Conservation (phyloP, 2,113 vertebrate species). For the Scytalopus superciliaris region DNA sequence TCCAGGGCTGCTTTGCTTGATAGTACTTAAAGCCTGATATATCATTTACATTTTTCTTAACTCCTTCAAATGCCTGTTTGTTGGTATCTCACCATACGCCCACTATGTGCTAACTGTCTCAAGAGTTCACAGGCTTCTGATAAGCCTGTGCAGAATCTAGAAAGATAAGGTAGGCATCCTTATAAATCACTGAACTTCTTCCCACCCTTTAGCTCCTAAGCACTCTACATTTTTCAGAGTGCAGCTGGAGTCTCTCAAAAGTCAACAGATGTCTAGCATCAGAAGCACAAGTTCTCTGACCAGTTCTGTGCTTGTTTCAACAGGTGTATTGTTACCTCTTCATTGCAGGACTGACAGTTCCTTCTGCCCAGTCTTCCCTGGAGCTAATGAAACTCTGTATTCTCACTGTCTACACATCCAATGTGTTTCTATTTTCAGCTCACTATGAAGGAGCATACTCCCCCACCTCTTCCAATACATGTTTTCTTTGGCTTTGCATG, state of each 20-base stretch:
- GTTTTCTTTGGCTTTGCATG: background rate
- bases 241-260: constrained; percentile 63
- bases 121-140: constrained; percentile 65
- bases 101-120: constrained; percentile 68
- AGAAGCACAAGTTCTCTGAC: background rate
- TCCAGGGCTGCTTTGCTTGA: background rate
- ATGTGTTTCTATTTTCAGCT: background rate
- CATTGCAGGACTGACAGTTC: background rate
- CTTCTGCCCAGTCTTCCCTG: background rate
- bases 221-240: constrained; percentile 57
- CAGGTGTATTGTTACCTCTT: constrained; percentile 46
- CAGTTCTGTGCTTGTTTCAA: constrained; percentile 33
- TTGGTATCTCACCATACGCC: constrained; percentile 57
- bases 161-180: constrained; percentile 69
- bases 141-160: constrained; percentile 67
- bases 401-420: background rate
- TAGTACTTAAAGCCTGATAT: constrained; percentile 11
- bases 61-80: constrained; percentile 53
- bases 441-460: background rate
- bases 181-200: constrained; percentile 68
- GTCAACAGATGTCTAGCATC: constrained; percentile 27
- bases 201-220: constrained; percentile 58
- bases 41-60: constrained; percentile 61
- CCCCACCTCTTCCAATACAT: background rate
- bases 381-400: background rate